Base-by-base conservation (phyloP, 2,113 vertebrate species). In the Cettia cetti region DNA sequence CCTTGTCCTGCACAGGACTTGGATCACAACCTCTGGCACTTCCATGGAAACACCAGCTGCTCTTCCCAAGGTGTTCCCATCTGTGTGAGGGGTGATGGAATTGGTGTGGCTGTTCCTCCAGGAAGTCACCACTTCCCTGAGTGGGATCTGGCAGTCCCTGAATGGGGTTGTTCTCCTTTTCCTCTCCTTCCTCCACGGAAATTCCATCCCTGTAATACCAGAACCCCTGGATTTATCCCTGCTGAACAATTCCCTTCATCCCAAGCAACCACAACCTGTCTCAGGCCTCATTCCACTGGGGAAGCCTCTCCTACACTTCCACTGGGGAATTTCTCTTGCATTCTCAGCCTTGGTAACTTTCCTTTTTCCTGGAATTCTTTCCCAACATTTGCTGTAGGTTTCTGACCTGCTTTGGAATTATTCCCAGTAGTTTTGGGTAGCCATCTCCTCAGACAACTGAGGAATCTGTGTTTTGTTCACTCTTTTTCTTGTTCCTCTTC, bases 151-250 rank as follows among this genome's bases (percentile, higher is more conserved):
- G 27, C 50, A 52, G 6, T 7, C 7, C 9, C 2, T 40, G 9
- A 6, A 14, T 14, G 15, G 8, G 23, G 11, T 47, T 4, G 7
- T 8, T 65, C 22, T 50, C 28, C 47, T 31, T 52, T n/a, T 31
- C 13, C n/a, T 56, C 30, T 69, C 24, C 61, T 35, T 39, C 18
- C 11, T 17, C 56, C 26, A 0, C 4, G 2, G 3, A 35, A 31
- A 8, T 53, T 40, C 72, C 45, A 26, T 13, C 54, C 2, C 0
- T 15, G 53, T 2, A 3, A 15, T 1, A 12, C 59, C 45, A 40
- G 37, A 21, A 22, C 26, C 2, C 2, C 45, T 27, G 52, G 15
- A 49, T 71, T 71, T 19, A 47, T 37, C 59, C 60, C 82, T 12
- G 23, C 39, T 14, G 1, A 53, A 12, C 27, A 11, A 16, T 56